phyloP scores from a whole-genome alignment of 2,888 invertebrate species.

The Atethmia centrago region DNA sequence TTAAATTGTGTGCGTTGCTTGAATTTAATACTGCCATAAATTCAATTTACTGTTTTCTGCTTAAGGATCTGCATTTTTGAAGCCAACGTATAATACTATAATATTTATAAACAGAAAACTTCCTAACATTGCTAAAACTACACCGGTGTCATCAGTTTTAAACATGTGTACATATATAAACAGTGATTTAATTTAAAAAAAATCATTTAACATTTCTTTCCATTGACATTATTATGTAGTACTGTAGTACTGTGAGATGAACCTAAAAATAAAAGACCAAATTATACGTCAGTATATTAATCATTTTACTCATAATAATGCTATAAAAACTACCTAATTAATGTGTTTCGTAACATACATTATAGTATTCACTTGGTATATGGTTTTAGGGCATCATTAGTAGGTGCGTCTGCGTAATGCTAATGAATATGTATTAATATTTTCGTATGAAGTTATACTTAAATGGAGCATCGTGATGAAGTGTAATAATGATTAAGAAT shows the following conservation, averaged over 20 bases:
- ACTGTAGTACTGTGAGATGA: conserved; percentile 36
- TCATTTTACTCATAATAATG: conserved; percentile 52
- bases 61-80: neutral
- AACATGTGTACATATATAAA: conserved; percentile 11
- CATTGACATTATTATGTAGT: conserved; percentile 4
- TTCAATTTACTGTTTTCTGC: neutral
- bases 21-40: conserved; percentile 6
- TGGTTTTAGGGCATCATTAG: conserved; percentile 55
- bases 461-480: conserved; percentile 41
- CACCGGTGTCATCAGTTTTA: neutral
- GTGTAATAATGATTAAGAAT: conserved; percentile 30
- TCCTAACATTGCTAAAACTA: neutral
- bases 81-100: too few relatives aligned
- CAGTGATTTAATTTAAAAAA: conserved; percentile 5
- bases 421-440: conserved; percentile 17
- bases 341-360: conserved; percentile 52
- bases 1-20: conserved; percentile 11
- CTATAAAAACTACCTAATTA: conserved; percentile 50
- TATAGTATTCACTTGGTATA: conserved; percentile 39
- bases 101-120: neutral
- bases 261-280: conserved; percentile 31
- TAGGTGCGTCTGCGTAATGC: conserved; percentile 2
- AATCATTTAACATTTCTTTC: neutral
- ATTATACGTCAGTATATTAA: conserved; percentile 43
- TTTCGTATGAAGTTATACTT: conserved; percentile 28